Evolutionary conservation across 2,888 invertebrate genomes (phyloP).

Genomic region (Acanthosepion lycidas): DNA sequence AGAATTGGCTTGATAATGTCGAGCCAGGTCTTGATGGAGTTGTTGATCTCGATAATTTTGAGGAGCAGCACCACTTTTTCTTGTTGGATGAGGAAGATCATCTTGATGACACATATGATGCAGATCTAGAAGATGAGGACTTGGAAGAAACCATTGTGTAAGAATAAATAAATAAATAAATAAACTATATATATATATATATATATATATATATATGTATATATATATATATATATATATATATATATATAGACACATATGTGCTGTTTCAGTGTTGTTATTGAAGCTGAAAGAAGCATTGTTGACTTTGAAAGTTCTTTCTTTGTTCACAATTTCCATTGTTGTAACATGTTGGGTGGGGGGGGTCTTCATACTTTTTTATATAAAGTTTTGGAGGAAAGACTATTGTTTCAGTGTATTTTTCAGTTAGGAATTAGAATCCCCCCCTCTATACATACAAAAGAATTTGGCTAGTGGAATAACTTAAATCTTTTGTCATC

Average conservation of each 20-base stretch:
- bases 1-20: conserved; percentile 42
- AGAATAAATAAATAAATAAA: conserved; percentile 33
- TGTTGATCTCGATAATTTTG: conserved; percentile 35
- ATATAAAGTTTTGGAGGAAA: no score
- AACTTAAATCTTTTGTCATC: no score
- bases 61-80: conserved; percentile 6
- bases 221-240: neutral
- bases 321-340: no score
- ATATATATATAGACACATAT: neutral
- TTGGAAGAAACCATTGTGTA: conserved; percentile 45
- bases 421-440: no score
- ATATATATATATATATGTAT: neutral
- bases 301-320: no score
- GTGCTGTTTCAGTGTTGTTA: neutral
- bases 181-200: neutral
- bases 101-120: conserved; percentile 41
- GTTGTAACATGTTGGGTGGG: no score
- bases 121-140: conserved; percentile 41
- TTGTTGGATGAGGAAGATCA: conserved; percentile 2
- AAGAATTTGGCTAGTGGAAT: no score
- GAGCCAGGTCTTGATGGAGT: neutral
- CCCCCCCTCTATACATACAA: no score
- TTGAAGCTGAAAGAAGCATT: neutral
- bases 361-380: no score
- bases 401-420: no score